These are phyloP conservation scores for Rhinichthys osculus DNA, from an alignment of 2,797 vertebrate genomes.

Conservation along the genomic window DNA sequence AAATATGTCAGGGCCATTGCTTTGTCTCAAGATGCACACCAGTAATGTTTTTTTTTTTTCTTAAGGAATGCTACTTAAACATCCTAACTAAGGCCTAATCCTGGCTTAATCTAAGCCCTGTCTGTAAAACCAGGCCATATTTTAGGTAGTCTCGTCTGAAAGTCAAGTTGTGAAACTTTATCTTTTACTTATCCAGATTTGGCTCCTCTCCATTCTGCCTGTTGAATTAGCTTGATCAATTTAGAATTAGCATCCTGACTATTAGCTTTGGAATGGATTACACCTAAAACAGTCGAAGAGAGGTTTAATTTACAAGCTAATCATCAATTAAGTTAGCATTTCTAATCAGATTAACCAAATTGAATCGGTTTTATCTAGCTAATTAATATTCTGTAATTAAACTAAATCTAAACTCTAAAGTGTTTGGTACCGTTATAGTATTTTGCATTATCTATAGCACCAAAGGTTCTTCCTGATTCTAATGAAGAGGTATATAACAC, in stretches of 20 bases:
- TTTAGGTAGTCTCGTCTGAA: constrained; percentile 6
- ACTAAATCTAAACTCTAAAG: constrained; percentile 64
- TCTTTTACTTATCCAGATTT: constrained; percentile 65
- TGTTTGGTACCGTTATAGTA: constrained; percentile 21
- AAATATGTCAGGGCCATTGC: no score
- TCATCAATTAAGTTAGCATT: constrained; percentile 78
- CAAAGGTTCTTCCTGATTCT: neutral
- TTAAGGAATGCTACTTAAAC: no score
- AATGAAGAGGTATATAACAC: neutral
- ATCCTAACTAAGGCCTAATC: no score
- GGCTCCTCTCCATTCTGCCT: constrained; percentile 64
- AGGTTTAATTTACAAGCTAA: constrained; percentile 79
- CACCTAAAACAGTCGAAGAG: constrained; percentile 66
- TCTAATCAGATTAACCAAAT: constrained; percentile 77
- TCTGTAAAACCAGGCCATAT: no score
- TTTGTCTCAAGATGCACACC: no score
- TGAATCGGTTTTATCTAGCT: constrained; percentile 67
- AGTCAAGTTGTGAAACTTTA: constrained; percentile 52
- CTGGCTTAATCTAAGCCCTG: no score
- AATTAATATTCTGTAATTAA: constrained; percentile 75
- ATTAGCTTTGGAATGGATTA: constrained; percentile 72
- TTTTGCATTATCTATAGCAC: neutral
- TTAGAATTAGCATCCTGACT: constrained; percentile 69
- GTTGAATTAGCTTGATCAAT: constrained; percentile 66
- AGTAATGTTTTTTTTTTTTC: no score